Conservation (phyloP, 2,797 vertebrate genomes). For the Gymnothorax reevesii region DNA sequence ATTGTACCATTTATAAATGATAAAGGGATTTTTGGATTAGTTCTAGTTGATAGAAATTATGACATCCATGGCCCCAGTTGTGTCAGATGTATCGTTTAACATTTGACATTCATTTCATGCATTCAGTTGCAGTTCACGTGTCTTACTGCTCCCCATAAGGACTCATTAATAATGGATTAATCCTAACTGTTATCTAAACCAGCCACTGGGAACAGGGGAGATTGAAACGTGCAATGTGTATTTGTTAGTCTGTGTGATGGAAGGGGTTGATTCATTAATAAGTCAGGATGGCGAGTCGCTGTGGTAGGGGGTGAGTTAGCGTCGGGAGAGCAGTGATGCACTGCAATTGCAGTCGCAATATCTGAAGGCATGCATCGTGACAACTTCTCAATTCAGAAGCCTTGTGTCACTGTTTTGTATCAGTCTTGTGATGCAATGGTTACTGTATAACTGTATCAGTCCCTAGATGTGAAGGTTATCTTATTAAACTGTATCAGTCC, state of each 20-base stretch:
- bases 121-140: neutral
- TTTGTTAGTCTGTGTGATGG: neutral
- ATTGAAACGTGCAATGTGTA: neutral
- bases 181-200: neutral
- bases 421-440: neutral
- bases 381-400: neutral
- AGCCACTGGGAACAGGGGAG: neutral
- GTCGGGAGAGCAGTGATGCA: neutral
- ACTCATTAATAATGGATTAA: neutral
- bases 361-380: neutral
- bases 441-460: neutral
- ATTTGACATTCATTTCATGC: neutral
- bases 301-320: neutral
- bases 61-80: neutral
- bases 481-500: neutral
- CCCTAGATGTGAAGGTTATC: too few species aligned
- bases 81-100: neutral
- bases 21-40: neutral
- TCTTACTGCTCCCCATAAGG: neutral
- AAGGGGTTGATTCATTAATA: neutral
- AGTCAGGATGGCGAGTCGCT: neutral
- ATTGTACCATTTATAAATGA: conserved; percentile 4
- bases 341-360: neutral
- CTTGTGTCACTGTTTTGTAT: neutral
- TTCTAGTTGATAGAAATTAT: neutral